A percentile compares a stretch with the other conserved stretches of the same genome.
These are phyloP conservation scores for Cyclina sinensis DNA, from an alignment of 1,140 invertebrate species.

Conservation along the genomic window DNA sequence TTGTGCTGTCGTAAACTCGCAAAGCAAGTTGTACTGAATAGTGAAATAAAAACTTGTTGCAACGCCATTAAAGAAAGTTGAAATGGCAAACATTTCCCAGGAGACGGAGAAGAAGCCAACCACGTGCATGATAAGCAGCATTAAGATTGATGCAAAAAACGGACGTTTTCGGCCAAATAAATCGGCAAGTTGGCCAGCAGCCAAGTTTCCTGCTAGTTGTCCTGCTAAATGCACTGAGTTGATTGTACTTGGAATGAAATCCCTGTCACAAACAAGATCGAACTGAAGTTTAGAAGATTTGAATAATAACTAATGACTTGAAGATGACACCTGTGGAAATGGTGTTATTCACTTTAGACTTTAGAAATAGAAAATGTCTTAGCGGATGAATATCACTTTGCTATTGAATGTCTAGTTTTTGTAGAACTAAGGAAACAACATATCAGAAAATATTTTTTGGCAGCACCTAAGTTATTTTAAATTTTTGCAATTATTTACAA, in stretches of 20 bases:
- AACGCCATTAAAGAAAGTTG: constrained; percentile 67
- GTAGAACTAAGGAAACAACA: no score
- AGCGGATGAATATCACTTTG: no score
- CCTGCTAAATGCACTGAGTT: constrained; percentile 72
- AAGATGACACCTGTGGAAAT: no score
- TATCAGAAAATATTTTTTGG: no score
- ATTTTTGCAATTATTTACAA: no score
- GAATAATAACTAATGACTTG: no score
- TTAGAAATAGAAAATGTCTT: no score
- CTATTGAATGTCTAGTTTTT: no score
- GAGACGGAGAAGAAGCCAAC: constrained; percentile 36
- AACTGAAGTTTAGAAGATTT: constrained; percentile 58
- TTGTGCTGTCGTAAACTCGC: not conserved
- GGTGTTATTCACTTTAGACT: no score
- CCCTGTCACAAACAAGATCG: constrained; percentile 66
- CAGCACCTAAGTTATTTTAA: no score
- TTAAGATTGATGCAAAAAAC: constrained; percentile 26
- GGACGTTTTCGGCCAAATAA: constrained; percentile 62
- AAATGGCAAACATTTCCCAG: constrained; percentile 65
- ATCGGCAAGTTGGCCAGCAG: constrained; percentile 58
- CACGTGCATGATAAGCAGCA: constrained; percentile 18
- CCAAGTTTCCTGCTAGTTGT: constrained; percentile 43
- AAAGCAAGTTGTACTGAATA: constrained; percentile 5
- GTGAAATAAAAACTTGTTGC: constrained; percentile 21
- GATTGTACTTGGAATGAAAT: constrained; percentile 56